A percentile compares a stretch with the other conserved stretches of the same genome.
These are phyloP conservation scores for Pholis gunnellus DNA, from an alignment of 2,113 vertebrate genomes.

Conservation along the genomic window DNA sequence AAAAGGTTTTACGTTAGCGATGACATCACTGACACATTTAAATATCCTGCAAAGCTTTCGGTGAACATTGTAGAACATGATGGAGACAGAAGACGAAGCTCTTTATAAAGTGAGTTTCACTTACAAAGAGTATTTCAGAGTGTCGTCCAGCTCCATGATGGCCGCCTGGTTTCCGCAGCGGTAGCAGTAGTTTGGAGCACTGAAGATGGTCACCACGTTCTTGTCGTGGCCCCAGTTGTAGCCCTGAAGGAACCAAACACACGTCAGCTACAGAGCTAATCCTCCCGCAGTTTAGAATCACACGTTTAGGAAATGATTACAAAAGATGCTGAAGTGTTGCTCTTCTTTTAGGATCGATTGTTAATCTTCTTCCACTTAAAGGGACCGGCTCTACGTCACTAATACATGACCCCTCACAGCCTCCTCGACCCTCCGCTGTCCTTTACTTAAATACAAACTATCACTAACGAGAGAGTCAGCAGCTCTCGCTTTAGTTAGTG, in stretches of 20 bases:
- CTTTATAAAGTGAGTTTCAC: neutral
- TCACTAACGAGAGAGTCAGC: no score
- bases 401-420: no score
- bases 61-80: neutral
- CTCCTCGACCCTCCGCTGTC: no score
- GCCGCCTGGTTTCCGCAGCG: conserved; percentile 84
- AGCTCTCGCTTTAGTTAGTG: no score
- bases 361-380: no score
- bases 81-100: neutral
- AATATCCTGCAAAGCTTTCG: neutral
- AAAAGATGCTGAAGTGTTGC: no score
- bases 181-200: conserved; percentile 85
- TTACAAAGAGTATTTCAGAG: conserved; percentile 84
- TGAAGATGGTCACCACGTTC: conserved; percentile 84
- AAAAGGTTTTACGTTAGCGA: neutral
- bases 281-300: no score
- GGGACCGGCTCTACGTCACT: no score
- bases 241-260: conserved; percentile 55
- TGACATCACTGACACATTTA: neutral
- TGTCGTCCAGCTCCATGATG: conserved; percentile 85
- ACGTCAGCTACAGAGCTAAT: no score
- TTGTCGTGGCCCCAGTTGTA: conserved; percentile 84
- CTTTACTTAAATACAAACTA: no score
- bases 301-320: no score
- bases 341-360: no score